Evolutionary conservation across 2,113 vertebrate genomes (phyloP), one percentile per base, ranked within the genome.

Genomic region (Mirza zaza): DNA sequence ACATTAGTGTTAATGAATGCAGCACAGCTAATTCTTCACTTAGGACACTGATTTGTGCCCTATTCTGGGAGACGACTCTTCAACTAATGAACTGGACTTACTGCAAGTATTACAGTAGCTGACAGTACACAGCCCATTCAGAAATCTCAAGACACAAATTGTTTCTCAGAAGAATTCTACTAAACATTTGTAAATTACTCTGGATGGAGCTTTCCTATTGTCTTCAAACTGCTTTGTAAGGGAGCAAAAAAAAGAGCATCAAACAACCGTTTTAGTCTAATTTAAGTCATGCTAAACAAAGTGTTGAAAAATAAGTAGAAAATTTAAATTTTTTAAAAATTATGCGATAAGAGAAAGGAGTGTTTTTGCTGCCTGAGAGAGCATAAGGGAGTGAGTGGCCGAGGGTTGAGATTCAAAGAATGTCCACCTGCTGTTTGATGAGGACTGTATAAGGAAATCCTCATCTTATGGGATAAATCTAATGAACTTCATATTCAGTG

Each of bases 1-100:
- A 94, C 86, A 90, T 97, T 97, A 98, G n/a, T 52, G 95, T 84
- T 98, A 97, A 98, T 68, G 94, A 98, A 90, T 34, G 3, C 39
- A 95, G 29, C 61, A 84, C 39, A 89, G 89, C 96, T 97, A 95
- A 96, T 77, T 97, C 87, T 93, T 79, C 39, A 42, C 36, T 36
- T 65, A 3, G 18, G 29, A 39, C 25, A 67, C 18, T 25, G 29
- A 39, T 18, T 34, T 94, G 83, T 81, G 0, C 18, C 89, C 39
- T 3, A 0, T 91, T 68, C 25, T 91, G 91, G 93, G 94, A 63
- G 83, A 91, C 50, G 29, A 10, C 18, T 85, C 23, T 91, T 29
- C 68, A 91, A 89, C 23, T 50, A 96, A 75, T 65, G 65, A 59
- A 34, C 80, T 85, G 55, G 32, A 87, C 2, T 92, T 97, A 57